Evolutionary conservation across 2,113 vertebrate species (phyloP).

Genomic region (Procavia capensis): DNA sequence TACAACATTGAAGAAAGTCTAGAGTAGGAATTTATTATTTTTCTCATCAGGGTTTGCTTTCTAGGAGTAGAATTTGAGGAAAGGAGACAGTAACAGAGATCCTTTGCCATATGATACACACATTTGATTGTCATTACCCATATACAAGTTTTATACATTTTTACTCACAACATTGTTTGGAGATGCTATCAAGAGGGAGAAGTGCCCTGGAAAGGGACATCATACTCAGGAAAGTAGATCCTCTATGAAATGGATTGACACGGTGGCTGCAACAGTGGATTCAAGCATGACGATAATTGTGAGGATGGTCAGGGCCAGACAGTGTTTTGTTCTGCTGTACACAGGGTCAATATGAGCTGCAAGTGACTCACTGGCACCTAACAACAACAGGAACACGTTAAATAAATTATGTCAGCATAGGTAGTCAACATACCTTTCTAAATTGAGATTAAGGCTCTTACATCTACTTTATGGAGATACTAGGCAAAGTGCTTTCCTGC

Average conservation of each 20-base stretch:
- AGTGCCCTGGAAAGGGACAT: no score
- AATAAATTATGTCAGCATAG: slow-evolving; percentile 3
- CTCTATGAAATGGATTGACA: no score
- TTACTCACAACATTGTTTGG: neutral
- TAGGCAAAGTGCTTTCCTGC: neutral
- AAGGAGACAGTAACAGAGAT: neutral
- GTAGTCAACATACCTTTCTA: neutral
- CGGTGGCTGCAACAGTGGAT: no score
- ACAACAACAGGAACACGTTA: neutral
- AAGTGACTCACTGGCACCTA: no score
- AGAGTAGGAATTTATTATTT: neutral
- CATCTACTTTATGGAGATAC: neutral
- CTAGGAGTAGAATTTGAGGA: neutral
- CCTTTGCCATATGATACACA: neutral
- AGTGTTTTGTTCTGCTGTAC: no score
- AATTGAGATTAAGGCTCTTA: neutral
- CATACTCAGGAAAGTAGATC: no score
- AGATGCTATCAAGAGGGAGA: no score
- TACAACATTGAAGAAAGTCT: neutral
- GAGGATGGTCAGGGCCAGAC: no score
- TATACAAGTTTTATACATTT: neutral
- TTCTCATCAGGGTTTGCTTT: neutral
- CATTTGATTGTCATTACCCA: neutral
- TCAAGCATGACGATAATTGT: no score
- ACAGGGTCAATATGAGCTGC: no score